A percentile compares a stretch with the other conserved stretches of the same genome.
These are phyloP conservation scores for Stratiolaelaps scimitus DNA, from an alignment of 1,140 invertebrate genomes.

Conservation along the genomic window DNA sequence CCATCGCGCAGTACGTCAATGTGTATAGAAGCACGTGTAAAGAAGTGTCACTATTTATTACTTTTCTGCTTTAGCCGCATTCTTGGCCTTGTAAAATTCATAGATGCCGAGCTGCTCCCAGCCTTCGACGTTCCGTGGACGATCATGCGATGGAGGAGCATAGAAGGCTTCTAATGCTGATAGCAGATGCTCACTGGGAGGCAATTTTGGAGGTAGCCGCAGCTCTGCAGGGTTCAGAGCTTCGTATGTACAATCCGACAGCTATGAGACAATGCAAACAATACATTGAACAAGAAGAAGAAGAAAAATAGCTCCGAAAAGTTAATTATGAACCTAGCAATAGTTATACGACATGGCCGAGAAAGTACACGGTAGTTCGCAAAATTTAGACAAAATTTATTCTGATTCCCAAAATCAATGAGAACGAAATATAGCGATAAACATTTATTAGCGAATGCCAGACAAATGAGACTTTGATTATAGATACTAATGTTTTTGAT, in stretches of 20 bases:
- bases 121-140: slow-evolving; percentile 86
- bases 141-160: slow-evolving; percentile 75
- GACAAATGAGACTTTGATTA: too few relatives aligned
- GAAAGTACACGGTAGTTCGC: too few relatives aligned
- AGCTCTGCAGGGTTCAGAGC: slow-evolving; percentile 77
- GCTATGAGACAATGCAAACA: slow-evolving; percentile 41
- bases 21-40: too few relatives aligned
- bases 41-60: too few relatives aligned
- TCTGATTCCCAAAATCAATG: too few relatives aligned
- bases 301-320: too few relatives aligned
- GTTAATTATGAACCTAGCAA: too few relatives aligned
- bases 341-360: too few relatives aligned
- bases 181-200: slow-evolving; percentile 75
- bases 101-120: slow-evolving; percentile 94
- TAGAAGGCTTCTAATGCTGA: slow-evolving; percentile 92
- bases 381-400: too few relatives aligned
- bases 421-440: too few relatives aligned
- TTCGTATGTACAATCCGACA: slow-evolving; percentile 80
- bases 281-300: slow-evolving; percentile 24
- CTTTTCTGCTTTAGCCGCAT: slow-evolving; percentile 70
- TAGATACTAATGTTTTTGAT: too few relatives aligned
- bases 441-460: too few relatives aligned
- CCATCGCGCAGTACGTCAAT: slow-evolving; percentile 39
- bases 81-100: slow-evolving; percentile 94
- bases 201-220: slow-evolving; percentile 76